Conservation (phyloP, 2,888 invertebrate genomes). For the Smittia aterrima region DNA sequence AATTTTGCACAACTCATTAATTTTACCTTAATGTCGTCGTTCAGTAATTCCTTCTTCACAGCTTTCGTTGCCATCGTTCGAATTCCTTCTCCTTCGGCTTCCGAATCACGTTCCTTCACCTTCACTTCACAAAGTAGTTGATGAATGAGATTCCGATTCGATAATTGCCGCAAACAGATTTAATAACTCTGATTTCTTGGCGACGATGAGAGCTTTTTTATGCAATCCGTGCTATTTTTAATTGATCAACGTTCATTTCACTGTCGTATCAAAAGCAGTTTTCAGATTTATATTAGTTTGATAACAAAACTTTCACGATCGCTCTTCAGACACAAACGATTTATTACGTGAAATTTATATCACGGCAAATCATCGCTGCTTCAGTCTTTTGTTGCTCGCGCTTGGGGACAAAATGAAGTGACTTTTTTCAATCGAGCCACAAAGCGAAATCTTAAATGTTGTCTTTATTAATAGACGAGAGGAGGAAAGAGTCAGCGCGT, state of each 20-base stretch:
- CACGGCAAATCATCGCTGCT: background rate
- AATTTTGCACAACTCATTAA: conserved; percentile 1
- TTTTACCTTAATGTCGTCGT: conserved; percentile 75
- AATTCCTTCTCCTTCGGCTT: background rate
- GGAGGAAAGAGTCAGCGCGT: conserved; percentile 5
- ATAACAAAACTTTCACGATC: background rate
- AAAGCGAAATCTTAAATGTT: conserved; percentile 7
- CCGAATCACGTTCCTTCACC: background rate
- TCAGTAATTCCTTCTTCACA: conserved; percentile 66
- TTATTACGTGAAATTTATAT: conserved; percentile 3
- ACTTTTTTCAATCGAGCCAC: background rate
- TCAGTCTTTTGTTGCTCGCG: background rate
- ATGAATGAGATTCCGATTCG: background rate
- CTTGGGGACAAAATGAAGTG: background rate
- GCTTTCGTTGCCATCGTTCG: conserved; percentile 28
- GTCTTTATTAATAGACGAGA: conserved; percentile 31
- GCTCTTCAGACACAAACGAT: background rate
- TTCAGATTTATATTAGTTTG: background rate
- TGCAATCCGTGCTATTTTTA: background rate
- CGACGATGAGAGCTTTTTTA: background rate
- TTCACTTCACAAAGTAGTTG: background rate
- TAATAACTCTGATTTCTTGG: conserved; percentile 3
- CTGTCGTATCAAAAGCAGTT: background rate
- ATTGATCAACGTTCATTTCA: background rate
- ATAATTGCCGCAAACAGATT: background rate